Evolutionary conservation across 2,113 vertebrate genomes (phyloP).

Genomic region (Amphiprion percula): DNA sequence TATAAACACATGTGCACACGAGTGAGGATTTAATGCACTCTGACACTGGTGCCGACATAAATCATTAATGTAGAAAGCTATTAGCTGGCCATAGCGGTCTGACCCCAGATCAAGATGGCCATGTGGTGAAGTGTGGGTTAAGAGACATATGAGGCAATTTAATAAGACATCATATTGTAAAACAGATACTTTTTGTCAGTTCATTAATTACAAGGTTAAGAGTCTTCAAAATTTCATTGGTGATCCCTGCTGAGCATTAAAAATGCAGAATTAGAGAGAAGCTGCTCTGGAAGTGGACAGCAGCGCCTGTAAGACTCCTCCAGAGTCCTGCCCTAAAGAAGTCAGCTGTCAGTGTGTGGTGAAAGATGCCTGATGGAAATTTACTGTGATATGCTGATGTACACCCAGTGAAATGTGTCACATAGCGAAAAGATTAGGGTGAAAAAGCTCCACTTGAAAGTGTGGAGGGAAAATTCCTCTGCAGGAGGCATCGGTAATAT

Average conservation of each 20-base stretch:
- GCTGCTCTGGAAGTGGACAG: slow-evolving; percentile 23
- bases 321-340: slow-evolving; percentile 24
- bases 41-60: slow-evolving; percentile 23
- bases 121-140: background rate
- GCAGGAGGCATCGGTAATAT: background rate
- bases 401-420: background rate
- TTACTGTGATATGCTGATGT: slow-evolving; percentile 15
- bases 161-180: slow-evolving; percentile 21
- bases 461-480: background rate
- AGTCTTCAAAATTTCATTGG: slow-evolving; percentile 35
- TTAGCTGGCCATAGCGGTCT: slow-evolving; percentile 5
- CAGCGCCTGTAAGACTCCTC: slow-evolving; percentile 41
- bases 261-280: background rate
- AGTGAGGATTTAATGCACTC: slow-evolving; percentile 14
- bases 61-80: slow-evolving; percentile 30
- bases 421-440: background rate
- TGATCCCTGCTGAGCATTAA: slow-evolving; percentile 45
- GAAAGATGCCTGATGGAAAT: slow-evolving; percentile 16
- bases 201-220: slow-evolving; percentile 43
- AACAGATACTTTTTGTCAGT: slow-evolving; percentile 42
- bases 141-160: slow-evolving; percentile 20
- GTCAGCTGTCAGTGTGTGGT: slow-evolving; percentile 19
- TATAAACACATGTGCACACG: background rate
- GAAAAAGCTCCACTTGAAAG: slow-evolving; percentile 1
- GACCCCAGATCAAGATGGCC: slow-evolving; percentile 15